Percentiles rank a stretch among this genome's conserved stretches.
Conservation (phyloP, 2,113 vertebrate species). For the Limnothrissa miodon region DNA sequence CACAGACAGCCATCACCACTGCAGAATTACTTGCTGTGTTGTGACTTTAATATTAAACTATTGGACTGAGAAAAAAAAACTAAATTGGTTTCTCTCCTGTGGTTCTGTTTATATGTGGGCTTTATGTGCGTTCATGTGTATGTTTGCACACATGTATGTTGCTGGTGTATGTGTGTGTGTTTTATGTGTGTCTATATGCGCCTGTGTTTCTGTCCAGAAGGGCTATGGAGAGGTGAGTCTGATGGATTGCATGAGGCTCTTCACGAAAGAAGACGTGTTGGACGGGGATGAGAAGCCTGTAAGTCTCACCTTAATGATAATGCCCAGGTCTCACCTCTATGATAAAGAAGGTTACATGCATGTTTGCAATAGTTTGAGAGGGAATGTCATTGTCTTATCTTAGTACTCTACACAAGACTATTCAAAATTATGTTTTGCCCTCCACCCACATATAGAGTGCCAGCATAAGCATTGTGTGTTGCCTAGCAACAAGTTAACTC, state of each 20-base stretch:
- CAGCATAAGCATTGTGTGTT: neutral
- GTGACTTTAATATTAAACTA: neutral
- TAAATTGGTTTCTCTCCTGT: neutral
- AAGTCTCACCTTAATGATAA: conserved; percentile 32
- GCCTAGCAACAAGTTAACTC: conserved; percentile 7
- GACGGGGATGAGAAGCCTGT: conserved; percentile 97
- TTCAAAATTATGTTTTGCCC: neutral
- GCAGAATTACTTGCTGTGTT: neutral
- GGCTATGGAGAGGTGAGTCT: conserved; percentile 90
- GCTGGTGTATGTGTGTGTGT: neutral
- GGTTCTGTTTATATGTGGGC: conserved; percentile 17
- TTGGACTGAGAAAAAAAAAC: neutral
- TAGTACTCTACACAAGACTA: neutral
- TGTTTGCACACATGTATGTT: neutral
- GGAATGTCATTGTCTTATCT: neutral
- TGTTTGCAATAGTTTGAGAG: neutral
- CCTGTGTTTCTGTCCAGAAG: conserved; percentile 72
- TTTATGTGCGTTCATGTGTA: neutral
- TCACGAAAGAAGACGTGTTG: conserved; percentile 97
- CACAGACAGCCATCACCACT: neutral
- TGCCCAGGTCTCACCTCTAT: neutral
- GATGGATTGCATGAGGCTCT: conserved; percentile 95
- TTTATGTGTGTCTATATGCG: conserved; percentile 37
- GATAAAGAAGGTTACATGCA: neutral
- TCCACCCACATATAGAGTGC: neutral